phyloP scores from a whole-genome alignment of 2,888 invertebrate species.

The Rotaria magnacalcarata region DNA sequence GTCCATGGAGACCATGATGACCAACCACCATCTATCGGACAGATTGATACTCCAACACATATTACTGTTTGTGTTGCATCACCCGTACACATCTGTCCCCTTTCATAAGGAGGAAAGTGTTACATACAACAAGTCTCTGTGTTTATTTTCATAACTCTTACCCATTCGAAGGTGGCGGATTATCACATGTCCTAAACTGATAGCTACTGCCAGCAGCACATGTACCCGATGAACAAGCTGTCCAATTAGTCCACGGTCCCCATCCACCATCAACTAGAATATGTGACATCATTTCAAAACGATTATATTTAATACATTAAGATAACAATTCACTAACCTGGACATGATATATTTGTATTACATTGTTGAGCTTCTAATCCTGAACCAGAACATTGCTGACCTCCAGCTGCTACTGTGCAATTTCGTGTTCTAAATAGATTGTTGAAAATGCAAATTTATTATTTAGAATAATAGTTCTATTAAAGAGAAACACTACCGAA shows the following conservation, averaged over 20 bases:
- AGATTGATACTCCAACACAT: background rate
- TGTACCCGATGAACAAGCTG: background rate
- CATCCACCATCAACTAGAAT: constrained; percentile 39
- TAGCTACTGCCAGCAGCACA: background rate
- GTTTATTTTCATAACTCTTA: background rate
- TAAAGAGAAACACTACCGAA: background rate
- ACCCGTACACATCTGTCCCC: constrained; percentile 2
- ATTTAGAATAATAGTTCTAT: too few relatives aligned
- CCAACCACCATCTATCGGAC: constrained; percentile 19
- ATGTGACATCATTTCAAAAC: background rate
- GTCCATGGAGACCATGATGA: background rate
- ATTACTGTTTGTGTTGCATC: background rate
- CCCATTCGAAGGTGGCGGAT: background rate
- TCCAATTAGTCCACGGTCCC: constrained; percentile 38
- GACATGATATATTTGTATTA: constrained; percentile 52
- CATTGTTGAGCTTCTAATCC: constrained; percentile 50
- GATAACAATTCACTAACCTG: constrained; percentile 41
- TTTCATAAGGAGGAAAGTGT: background rate
- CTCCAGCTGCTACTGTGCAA: background rate
- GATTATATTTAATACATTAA: background rate
- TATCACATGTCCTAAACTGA: background rate
- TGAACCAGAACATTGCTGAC: constrained; percentile 31
- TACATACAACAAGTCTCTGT: background rate
- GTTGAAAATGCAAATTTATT: too few relatives aligned
- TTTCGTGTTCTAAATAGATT: constrained; percentile 13